Base-by-base conservation (phyloP, 2,888 invertebrate genomes). In the Acleris laterana region DNA sequence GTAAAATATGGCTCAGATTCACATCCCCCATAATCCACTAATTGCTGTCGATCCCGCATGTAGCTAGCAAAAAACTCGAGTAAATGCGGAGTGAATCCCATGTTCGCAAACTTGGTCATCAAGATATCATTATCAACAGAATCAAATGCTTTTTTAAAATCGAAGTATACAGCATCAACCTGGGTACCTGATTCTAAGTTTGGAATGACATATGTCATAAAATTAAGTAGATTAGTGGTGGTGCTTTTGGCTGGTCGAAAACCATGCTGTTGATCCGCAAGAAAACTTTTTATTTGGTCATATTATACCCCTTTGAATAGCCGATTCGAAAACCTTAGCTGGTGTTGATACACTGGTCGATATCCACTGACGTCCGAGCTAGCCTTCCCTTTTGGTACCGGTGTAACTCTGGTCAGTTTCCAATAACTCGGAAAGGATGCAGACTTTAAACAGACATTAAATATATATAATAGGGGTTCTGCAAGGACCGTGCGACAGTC, bases 281-380 rank as follows among this genome's bases (percentile, higher is more conserved):
- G 44, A 19, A 49, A 19, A 11, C 19, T 17, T 17, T 17, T 19
- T 9, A 49, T 5, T 49, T 49, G 49, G 20, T 11, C 38, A 44
- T 13, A 55, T 13, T 13, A 32, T 46, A 38, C 19, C 51, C 52
- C 42, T 44, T 60, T 56, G 57, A 5, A 57, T 38, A 42, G 52
- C 63, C 6, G 59, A 57, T 48, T 68, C 64, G 20, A 64, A 61
- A 13, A 70, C 46, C 20, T 71, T 68, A 0, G 70, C 70, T 17
- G 67, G 64, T 4, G 66, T 38, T n/a, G 57, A 62, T 9, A 69
- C 7, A 68, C 63, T 2, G 63, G 32, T 32, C 32, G 32, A 32
- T 32, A 32, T 32, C 58, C 60, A 44, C 25, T 22, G 11, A 63
- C 58, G 1, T 66, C 53, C 4, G 58, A 9, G 1, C 65, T 32